Evolutionary conservation across 2,888 invertebrate genomes (phyloP), one percentile per base, ranked within the genome.

Genomic region (Ptilodon capucinus): DNA sequence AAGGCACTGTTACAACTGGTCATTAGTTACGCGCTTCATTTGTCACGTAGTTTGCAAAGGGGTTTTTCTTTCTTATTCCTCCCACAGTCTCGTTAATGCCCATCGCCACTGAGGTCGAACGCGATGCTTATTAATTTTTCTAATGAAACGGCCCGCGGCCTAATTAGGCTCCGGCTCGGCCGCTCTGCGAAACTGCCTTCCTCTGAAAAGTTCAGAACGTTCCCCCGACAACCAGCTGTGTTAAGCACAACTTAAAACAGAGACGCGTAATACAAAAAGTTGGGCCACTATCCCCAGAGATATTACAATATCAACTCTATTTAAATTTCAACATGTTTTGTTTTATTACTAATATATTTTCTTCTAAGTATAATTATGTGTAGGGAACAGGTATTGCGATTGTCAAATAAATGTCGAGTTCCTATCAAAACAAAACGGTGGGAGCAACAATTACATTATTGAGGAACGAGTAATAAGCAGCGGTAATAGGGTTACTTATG

Each of bases 111-210:
- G 54, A 35, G 44, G 54, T 50, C 48, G 56, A 64, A 51, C 55
- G 60, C 58, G 57, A 68, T 71, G 72, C 72, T 84, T 81, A 81
- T 84, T 77, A 79, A 74, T 81, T 82, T 78, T 81, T 80, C 64
- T 81, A 79, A 80, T 76, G 72, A 76, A 79, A 72, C 59, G 69
- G 67, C 67, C 62, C 58, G 65, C 63, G 57, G 67, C 51, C 63
- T 82, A 80, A 81, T 82, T 82, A 83, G 68, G 67, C 60, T 53
- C 60, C 66, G 61, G 59, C 69, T 68, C 65, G 57, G 56, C 55
- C 55, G 57, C 64, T 66, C 68, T 61, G 67, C 70, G 64, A 74
- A 79, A 77, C 73, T 69, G 71, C 68, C 69, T 79, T 71, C 13
- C 60, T 57, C 60, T 68, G 66, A 70, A 79, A 87, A 86, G 79